phyloP scores from a whole-genome alignment of 2,797 vertebrate species.

The Eupleurogrammus muticus region DNA sequence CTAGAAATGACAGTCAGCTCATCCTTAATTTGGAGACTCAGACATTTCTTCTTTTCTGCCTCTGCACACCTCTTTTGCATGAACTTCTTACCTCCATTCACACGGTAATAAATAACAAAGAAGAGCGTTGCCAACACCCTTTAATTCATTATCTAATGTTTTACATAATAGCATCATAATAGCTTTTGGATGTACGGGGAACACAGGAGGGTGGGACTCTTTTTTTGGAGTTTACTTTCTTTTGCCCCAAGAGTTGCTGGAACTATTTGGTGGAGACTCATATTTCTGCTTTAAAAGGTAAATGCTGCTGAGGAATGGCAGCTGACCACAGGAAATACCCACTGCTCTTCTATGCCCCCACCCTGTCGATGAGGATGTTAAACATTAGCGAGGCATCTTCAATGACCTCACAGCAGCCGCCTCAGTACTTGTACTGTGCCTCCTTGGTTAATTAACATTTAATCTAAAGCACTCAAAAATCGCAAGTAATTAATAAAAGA shows the following conservation, averaged over 20 bases:
- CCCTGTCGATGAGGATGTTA: no score
- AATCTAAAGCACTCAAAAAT: background rate
- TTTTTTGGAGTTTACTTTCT: background rate
- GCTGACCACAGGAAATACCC: background rate
- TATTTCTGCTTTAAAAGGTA: background rate
- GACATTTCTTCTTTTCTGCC: background rate
- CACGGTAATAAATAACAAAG: no score
- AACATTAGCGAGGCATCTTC: no score
- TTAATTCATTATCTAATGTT: background rate
- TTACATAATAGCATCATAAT: background rate
- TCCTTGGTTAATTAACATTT: background rate
- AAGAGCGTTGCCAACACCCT: background rate
- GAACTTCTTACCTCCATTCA: background rate
- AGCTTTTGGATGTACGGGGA: background rate
- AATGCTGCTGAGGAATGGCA: background rate
- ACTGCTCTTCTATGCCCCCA: background rate
- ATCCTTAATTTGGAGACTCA: no score
- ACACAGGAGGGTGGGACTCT: background rate
- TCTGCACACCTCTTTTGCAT: background rate
- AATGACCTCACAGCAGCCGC: background rate
- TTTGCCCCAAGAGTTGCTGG: background rate
- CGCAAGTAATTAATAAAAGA: conserved; percentile 3
- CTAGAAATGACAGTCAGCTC: background rate
- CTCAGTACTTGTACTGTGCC: background rate
- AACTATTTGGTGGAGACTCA: background rate